phyloP scores from a whole-genome alignment of 1,140 invertebrate species.

The Orchestia grillus region DNA sequence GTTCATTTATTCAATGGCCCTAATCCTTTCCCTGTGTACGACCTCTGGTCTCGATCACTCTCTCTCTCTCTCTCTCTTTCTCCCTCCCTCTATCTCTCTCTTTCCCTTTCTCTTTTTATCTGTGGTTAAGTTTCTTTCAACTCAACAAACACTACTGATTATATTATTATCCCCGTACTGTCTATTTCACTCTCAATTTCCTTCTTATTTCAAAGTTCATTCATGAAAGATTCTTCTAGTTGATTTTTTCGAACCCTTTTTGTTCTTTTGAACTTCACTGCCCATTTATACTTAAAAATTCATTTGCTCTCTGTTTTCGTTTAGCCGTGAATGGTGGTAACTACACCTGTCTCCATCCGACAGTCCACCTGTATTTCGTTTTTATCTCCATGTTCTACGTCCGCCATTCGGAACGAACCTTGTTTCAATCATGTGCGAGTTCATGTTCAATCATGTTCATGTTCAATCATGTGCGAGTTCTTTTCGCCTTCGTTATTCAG shows the following conservation, averaged over 20 bases:
- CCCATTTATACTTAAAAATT: too few relatives aligned
- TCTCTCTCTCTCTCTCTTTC: not conserved
- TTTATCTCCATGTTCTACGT: too few relatives aligned
- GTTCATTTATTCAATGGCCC: slow-evolving; percentile 17
- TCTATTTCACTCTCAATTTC: not conserved
- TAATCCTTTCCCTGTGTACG: not conserved
- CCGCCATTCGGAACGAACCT: too few relatives aligned
- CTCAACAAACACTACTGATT: not conserved
- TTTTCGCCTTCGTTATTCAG: too few relatives aligned
- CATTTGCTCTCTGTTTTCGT: too few relatives aligned
- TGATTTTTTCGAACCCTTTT: not conserved
- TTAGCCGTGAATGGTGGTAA: too few relatives aligned
- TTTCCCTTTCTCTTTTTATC: not conserved
- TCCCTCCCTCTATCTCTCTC: not conserved
- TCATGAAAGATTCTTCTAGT: not conserved
- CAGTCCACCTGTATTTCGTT: too few relatives aligned
- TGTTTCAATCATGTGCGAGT: too few relatives aligned
- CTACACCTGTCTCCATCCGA: too few relatives aligned
- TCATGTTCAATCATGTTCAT: too few relatives aligned
- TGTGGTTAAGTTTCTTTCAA: not conserved
- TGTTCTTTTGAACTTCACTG: not conserved
- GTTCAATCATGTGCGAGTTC: too few relatives aligned
- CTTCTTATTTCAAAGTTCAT: not conserved
- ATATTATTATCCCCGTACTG: too few relatives aligned
- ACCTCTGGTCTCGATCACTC: not conserved